Conservation (phyloP, 2,797 vertebrate genomes). For the Vespertilio murinus region DNA sequence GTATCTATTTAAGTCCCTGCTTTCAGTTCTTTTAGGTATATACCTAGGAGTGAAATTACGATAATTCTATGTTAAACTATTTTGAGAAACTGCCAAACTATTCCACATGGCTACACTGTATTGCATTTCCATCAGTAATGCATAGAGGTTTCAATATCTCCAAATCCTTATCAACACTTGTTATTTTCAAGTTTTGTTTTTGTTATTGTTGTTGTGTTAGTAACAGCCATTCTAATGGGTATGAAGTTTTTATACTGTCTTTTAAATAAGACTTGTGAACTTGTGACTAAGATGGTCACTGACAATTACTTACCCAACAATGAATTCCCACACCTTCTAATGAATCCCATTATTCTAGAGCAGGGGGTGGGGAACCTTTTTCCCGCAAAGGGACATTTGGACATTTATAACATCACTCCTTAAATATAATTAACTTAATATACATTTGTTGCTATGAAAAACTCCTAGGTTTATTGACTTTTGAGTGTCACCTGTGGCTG, state of each 20-base stretch:
- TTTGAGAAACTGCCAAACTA: neutral
- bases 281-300: neutral
- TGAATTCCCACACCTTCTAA: neutral
- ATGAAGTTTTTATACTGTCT: neutral
- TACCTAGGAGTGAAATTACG: neutral
- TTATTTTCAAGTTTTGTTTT: neutral
- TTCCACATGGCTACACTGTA: neutral
- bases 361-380: too few species aligned
- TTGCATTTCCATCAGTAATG: neutral
- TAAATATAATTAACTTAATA: too few species aligned
- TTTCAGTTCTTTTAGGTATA: neutral
- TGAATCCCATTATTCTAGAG: neutral
- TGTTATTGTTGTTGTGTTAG: neutral
- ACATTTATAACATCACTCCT: too few species aligned
- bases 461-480: too few species aligned
- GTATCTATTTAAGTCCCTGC: neutral
- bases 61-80: neutral
- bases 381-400: too few species aligned
- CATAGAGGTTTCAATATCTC: neutral
- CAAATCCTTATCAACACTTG: neutral
- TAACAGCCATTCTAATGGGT: neutral
- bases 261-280: neutral
- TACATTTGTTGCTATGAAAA: too few species aligned
- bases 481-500: too few species aligned
- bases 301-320: neutral